phyloP scores from a whole-genome alignment of 2,113 vertebrate species.

The Podarcis muralis region DNA sequence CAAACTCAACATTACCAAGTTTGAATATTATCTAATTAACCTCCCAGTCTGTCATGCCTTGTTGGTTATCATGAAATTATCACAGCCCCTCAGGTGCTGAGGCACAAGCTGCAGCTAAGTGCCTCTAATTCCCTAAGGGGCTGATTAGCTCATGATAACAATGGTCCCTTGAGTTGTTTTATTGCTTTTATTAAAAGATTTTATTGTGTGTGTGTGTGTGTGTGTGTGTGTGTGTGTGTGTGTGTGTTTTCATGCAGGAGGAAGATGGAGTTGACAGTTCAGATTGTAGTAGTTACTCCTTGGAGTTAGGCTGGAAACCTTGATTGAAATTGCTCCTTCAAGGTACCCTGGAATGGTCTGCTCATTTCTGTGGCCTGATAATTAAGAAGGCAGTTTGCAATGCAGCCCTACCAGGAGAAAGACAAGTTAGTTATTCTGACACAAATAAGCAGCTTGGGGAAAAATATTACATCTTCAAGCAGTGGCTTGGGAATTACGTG shows the following conservation, averaged over 20 bases:
- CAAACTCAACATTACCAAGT: conserved; percentile 70
- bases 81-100: conserved; percentile 75
- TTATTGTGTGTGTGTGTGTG: conserved; percentile 53
- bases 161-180: conserved; percentile 77
- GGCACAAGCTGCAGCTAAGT: conserved; percentile 73
- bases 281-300: conserved; percentile 66
- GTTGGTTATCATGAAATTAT: conserved; percentile 76
- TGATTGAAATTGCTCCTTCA: conserved; percentile 63
- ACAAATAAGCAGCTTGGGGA: conserved; percentile 49
- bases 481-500: background rate
- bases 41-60: conserved; percentile 72
- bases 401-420: conserved; percentile 22
- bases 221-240: no score
- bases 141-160: conserved; percentile 80
- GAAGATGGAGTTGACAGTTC: conserved; percentile 75
- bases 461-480: conserved; percentile 43
- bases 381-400: conserved; percentile 58
- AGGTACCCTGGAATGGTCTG: conserved; percentile 54
- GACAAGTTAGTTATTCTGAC: conserved; percentile 62
- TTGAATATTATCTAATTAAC: conserved; percentile 81
- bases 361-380: conserved; percentile 37
- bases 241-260: conserved; percentile 77
- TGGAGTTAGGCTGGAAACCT: conserved; percentile 36
- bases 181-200: conserved; percentile 78
- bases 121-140: conserved; percentile 77